Base-by-base conservation (phyloP, 2,888 invertebrate genomes). In the Exephanes ischioxanthus region DNA sequence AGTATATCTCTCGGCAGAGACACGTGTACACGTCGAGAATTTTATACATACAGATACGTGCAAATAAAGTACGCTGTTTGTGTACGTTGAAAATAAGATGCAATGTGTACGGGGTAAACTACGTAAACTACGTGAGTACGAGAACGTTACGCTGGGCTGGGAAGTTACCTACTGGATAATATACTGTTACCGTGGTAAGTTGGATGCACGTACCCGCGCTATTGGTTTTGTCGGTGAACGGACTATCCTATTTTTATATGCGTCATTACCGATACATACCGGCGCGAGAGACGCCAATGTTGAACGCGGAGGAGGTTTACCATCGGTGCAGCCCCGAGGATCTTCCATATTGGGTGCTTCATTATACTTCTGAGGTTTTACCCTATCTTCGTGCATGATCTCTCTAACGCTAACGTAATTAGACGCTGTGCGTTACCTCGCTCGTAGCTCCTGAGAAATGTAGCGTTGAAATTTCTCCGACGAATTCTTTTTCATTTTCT, bases 331-430 rank as follows among this genome's bases (percentile, higher is more conserved):
- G 37, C 26, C 30, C 37, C 75, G 33, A 48, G 76, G 53, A 72
- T 81, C 73, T 63, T 55, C 81, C 84, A 81, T 81, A 85, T 81
- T 73, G 81, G 81, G 81, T 78, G 55, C 84, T 85, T 85, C 81
- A 78, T 85, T 85, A 85, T 73, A 72, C 78, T 26, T 81, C 61
- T 73, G 63, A 77, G 81, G 61, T 73, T 81, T 81, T 66, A 63
- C 30, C 63, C 76, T 84, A 85, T 85, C 84, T 81, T 68, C 77
- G 58, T 70, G 82, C 78, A 82, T 85, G 73, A 85, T 85, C 85
- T 80, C 72, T 73, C 14, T 45, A 41, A 14, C 37, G 53, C 78
- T 66, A 81, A 55, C 73, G 84, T 80, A 84, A 84, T 84, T 84
- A 84, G 77, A 81, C 70, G 61, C 73, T 41, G 45, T 63, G 78